Evolutionary conservation across 1,140 invertebrate species (phyloP).

Genomic region (Temnothorax nylanderi): DNA sequence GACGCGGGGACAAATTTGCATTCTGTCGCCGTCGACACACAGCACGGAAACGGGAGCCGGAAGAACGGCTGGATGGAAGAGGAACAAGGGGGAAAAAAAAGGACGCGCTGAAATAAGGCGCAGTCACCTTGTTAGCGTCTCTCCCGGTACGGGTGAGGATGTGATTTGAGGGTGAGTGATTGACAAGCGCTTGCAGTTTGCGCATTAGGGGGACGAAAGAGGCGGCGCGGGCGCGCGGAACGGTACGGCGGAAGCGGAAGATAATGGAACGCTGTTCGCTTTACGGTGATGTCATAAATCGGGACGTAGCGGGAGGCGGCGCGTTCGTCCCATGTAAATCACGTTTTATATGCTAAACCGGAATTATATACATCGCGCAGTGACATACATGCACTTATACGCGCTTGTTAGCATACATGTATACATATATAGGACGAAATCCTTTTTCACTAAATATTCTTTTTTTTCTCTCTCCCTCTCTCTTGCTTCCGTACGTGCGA

Average conservation of each 20-base stretch:
- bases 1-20: constrained; percentile 57
- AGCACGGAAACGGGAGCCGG: constrained; percentile 21
- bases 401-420: constrained; percentile 1
- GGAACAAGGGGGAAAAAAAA: not conserved
- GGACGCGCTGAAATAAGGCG: constrained; percentile 31
- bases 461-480: not conserved
- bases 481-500: not conserved
- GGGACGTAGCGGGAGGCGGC: constrained; percentile 29
- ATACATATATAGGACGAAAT: not conserved
- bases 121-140: constrained; percentile 41
- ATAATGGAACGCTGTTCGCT: constrained; percentile 55
- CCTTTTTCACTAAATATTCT: not conserved
- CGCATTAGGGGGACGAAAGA: constrained; percentile 36
- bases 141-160: not conserved
- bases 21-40: constrained; percentile 44
- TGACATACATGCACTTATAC: not conserved
- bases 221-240: not conserved
- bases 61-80: not conserved
- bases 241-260: constrained; percentile 50
- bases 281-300: constrained; percentile 55
- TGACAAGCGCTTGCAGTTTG: constrained; percentile 52
- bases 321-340: constrained; percentile 53
- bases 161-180: constrained; percentile 55
- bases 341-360: constrained; percentile 50
- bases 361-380: constrained; percentile 35